Base-by-base conservation (phyloP, 2,113 vertebrate species). In the Catharus bicknelli region DNA sequence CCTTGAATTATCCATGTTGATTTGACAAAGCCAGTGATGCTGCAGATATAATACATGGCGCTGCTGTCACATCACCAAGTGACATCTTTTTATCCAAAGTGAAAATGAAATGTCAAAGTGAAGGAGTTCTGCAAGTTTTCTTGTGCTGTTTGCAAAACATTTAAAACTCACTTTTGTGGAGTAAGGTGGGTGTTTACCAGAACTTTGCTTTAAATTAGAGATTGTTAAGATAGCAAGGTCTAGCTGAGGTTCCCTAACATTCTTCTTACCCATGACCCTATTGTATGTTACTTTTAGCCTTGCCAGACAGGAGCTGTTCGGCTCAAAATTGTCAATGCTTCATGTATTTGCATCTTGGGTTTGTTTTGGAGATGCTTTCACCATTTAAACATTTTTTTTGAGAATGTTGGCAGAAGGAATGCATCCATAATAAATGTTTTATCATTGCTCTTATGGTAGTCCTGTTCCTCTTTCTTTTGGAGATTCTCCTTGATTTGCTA, bases 41-140 rank as follows among this genome's bases (percentile, higher is more conserved):
- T 91, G 43, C 89, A 94, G 86, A 94, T 96, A 83, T 76, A 90
- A 96, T 85, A 73, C 78, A 70, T 6, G 7, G 50, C 70, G 77
- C 70, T 88, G 66, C 76, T 92, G 88, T 96, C 85, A 96, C 77
- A 70, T 95, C 90, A 94, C 50, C 47, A 94, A 94, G 62, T 74
- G 91, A 78, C 55, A 92, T 91, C 94, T 83, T 92, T 96, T 96
- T 95, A 97, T 97, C 86, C 74, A 86, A 89, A 94, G 84, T 93
- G 94, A 92, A 96, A 96, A 96, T 95, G 76, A 95, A 97, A 96
- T 90, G 30, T 93, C 90, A 96, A 96, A 85, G 69, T 89, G 54
- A 80, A 83, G 61, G 29, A 78, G 78, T 51, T 93, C 90, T 93
- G 53, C 79, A 68, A 92, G 73, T 93, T 84, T 93, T 96, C 81